Percentiles rank a stretch among this genome's conserved stretches.
Evolutionary conservation across 2,113 vertebrate genomes (phyloP).

Genomic region (Pterocles gutturalis): DNA sequence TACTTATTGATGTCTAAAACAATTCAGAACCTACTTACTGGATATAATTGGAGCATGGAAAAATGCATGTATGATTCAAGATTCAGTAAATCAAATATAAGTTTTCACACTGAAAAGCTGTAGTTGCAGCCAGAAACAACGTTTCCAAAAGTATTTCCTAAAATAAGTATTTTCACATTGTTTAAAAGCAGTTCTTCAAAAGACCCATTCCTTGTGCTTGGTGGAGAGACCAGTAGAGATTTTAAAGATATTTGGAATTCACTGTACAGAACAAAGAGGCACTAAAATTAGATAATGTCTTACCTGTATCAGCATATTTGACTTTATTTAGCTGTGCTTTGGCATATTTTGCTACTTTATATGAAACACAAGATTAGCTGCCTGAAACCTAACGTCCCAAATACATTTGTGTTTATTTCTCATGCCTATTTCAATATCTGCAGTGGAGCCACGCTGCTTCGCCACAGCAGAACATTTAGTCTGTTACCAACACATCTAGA

Average conservation of each 20-base stretch:
- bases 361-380: background rate
- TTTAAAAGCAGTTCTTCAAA: background rate
- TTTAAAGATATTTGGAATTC: background rate
- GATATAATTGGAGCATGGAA: background rate
- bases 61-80: background rate
- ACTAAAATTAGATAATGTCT: background rate
- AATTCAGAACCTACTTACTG: background rate
- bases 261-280: background rate
- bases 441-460: background rate
- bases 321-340: background rate
- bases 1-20: background rate
- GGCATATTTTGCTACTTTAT: background rate
- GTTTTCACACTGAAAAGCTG: background rate
- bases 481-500: background rate
- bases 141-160: background rate
- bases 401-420: background rate
- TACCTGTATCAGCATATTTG: background rate
- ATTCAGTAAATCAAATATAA: background rate
- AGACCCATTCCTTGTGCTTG: background rate
- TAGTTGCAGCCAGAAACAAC: background rate
- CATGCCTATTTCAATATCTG: background rate
- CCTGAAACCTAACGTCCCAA: background rate
- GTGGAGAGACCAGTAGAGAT: background rate
- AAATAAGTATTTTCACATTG: background rate
- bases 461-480: background rate